These are phyloP conservation scores for Troglohyphantes excavatus DNA, from an alignment of 2,888 invertebrate genomes.

Conservation along the genomic window DNA sequence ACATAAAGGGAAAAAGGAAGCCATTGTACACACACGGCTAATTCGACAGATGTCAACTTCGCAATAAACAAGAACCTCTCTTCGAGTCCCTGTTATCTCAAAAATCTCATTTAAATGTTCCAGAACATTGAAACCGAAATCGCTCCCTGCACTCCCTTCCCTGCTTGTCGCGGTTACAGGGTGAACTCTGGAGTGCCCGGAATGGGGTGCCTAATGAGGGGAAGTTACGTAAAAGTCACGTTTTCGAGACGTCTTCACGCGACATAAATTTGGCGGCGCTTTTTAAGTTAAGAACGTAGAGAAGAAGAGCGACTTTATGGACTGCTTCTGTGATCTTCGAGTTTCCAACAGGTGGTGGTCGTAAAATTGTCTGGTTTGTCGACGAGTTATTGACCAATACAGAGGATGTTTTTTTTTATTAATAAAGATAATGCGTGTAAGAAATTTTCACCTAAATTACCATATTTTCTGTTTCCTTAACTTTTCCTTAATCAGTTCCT, in stretches of 20 bases:
- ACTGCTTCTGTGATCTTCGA: background rate
- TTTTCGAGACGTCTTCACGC: background rate
- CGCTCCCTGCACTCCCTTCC: background rate
- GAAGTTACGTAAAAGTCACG: background rate
- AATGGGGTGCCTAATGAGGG: constrained; percentile 21
- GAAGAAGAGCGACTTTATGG: background rate
- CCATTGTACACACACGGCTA: background rate
- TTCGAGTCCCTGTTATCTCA: background rate
- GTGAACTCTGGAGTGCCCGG: background rate
- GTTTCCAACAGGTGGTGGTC: background rate
- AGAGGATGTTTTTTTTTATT: background rate
- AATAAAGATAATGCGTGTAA: too few species aligned
- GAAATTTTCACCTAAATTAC: too few species aligned
- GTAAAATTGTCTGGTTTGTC: background rate
- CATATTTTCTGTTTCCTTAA: too few species aligned
- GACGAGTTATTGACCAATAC: too few species aligned
- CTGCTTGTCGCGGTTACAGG: background rate
- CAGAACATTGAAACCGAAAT: constrained; percentile 21
- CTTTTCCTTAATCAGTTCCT: too few species aligned
- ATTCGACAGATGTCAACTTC: constrained; percentile 2
- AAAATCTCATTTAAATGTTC: constrained; percentile 12
- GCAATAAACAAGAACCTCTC: background rate
- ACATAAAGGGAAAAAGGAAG: too few species aligned
- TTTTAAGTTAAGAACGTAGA: constrained; percentile 14
- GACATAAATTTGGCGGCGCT: constrained; percentile 28